Conservation (phyloP, 2,113 vertebrate genomes). For the Phainopepla nitens region DNA sequence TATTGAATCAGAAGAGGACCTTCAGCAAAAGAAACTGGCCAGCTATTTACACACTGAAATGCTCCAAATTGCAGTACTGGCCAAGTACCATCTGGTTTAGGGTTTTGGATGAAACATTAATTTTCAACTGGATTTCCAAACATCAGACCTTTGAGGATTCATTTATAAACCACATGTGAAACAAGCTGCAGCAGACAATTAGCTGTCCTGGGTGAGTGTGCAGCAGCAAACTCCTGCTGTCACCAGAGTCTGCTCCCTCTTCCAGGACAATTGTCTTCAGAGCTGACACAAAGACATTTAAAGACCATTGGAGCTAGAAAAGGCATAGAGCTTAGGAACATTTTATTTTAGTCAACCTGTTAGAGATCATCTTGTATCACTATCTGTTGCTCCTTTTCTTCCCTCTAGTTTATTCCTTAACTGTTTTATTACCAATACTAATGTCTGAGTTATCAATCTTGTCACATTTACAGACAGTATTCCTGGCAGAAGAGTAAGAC, state of each 20-base stretch:
- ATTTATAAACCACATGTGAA: neutral
- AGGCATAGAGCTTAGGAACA: neutral
- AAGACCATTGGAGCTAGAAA: neutral
- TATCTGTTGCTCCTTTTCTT: neutral
- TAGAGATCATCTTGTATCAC: neutral
- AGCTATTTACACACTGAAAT: neutral
- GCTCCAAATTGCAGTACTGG: neutral
- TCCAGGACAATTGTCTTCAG: neutral
- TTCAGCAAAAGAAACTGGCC: neutral
- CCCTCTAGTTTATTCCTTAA: neutral
- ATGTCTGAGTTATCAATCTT: neutral
- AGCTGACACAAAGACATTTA: neutral
- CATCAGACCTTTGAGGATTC: neutral
- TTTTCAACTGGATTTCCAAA: slow-evolving; percentile 2
- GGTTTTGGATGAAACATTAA: neutral
- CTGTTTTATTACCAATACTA: neutral
- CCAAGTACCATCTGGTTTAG: slow-evolving; percentile 26
- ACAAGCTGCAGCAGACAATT: neutral
- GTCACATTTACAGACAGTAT: neutral
- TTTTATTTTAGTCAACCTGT: neutral
- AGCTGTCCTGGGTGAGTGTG: neutral
- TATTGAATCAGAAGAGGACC: neutral
- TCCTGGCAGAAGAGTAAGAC: neutral
- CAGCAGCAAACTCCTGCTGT: neutral
- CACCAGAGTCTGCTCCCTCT: neutral